Percentiles rank a stretch among this genome's conserved stretches.
Conservation (phyloP, 2,888 invertebrate genomes). For the Spicauda simplicius region DNA sequence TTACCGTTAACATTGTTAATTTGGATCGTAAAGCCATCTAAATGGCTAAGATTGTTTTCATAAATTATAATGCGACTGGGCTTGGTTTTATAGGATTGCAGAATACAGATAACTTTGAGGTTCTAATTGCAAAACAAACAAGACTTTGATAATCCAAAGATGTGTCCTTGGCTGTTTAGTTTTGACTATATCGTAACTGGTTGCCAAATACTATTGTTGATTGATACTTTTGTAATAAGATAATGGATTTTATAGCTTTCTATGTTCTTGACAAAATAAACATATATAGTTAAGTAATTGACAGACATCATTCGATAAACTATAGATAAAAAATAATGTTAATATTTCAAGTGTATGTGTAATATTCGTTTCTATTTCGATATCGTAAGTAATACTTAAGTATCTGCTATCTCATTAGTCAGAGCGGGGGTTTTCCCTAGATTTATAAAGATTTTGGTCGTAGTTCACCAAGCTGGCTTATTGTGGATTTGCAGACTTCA, state of each 20-base stretch:
- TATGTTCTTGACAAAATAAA: constrained; percentile 1
- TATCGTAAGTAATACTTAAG: too few species aligned
- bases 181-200: constrained; percentile 9
- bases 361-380: too few species aligned
- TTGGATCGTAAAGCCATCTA: not conserved
- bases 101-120: constrained; percentile 20
- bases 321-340: too few species aligned
- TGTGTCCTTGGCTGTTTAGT: constrained; percentile 44
- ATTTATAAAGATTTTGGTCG: too few species aligned
- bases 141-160: not conserved
- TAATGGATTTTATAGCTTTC: constrained; percentile 6
- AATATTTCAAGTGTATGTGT: too few species aligned
- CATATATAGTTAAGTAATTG: not conserved
- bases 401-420: too few species aligned
- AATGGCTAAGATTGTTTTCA: not conserved
- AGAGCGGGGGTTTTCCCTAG: too few species aligned
- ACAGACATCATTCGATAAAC: too few species aligned
- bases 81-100: constrained; percentile 4
- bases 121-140: constrained; percentile 51
- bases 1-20: too few species aligned
- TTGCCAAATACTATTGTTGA: constrained; percentile 19
- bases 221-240: constrained; percentile 25
- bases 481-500: too few species aligned
- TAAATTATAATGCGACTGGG: not conserved
- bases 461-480: too few species aligned